These are phyloP conservation scores for Limnephilus auricula DNA, from an alignment of 2,888 invertebrate species.

Conservation along the genomic window DNA sequence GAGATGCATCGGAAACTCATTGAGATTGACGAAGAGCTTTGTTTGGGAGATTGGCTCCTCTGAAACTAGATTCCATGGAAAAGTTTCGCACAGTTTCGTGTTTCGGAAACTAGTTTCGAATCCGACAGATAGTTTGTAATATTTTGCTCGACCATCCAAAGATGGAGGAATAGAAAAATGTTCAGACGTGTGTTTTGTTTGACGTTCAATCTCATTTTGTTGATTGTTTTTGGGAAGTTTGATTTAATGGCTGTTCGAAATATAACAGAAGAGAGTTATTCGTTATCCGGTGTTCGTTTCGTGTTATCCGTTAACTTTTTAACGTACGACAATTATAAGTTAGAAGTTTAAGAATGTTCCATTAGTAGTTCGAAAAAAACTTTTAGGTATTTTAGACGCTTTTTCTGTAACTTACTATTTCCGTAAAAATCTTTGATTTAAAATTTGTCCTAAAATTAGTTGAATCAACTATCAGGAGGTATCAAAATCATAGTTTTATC, in stretches of 20 bases:
- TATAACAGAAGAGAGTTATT: not conserved
- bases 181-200: not conserved
- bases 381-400: not conserved
- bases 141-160: not conserved
- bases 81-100: conserved; percentile 11
- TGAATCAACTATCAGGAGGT: too few relatives aligned
- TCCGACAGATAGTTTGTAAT: not conserved
- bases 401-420: not conserved
- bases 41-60: conserved; percentile 39
- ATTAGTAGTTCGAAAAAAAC: not conserved
- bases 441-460: too few relatives aligned
- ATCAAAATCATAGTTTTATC: too few relatives aligned
- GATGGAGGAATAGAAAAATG: not conserved
- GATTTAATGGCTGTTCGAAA: not conserved
- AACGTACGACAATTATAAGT: not conserved
- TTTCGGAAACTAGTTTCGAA: not conserved
- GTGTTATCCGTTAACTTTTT: too few relatives aligned
- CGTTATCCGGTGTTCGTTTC: not conserved
- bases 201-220: not conserved
- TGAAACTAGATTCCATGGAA: not conserved
- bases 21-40: conserved; percentile 45
- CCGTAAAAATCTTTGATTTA: too few relatives aligned
- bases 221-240: not conserved
- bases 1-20: conserved; percentile 50
- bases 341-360: not conserved